Evolutionary conservation across 2,888 invertebrate genomes (phyloP).

Genomic region (Ditula angustiorana): DNA sequence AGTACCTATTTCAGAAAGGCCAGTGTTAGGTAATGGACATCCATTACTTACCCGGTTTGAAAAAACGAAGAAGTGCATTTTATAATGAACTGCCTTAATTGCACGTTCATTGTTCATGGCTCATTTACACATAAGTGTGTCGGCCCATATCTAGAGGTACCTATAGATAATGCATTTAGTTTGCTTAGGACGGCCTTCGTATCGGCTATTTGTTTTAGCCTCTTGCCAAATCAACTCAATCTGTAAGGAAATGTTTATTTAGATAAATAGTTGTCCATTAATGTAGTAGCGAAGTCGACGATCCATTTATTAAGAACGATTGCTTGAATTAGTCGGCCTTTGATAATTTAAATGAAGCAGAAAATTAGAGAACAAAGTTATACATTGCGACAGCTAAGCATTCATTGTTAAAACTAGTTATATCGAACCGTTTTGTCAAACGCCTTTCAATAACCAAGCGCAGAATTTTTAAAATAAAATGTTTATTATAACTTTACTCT

Average conservation of each 20-base stretch:
- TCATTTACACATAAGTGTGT: neutral
- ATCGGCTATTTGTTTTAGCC: conserved; percentile 28
- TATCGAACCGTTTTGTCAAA: no score
- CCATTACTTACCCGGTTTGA: no score
- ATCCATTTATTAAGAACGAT: neutral
- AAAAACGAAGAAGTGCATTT: no score
- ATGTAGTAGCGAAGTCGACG: conserved; percentile 13
- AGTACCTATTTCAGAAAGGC: no score
- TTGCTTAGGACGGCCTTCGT: conserved; percentile 25
- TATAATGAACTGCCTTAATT: no score
- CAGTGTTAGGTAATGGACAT: no score
- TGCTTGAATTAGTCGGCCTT: neutral
- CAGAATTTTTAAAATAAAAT: no score
- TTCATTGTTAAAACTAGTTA: no score
- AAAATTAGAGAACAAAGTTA: no score
- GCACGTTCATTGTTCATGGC: neutral
- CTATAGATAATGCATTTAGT: conserved; percentile 5
- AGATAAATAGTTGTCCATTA: conserved; percentile 19
- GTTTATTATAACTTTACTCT: no score
- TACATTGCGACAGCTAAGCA: no score
- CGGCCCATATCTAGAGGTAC: neutral
- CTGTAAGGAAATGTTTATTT: conserved; percentile 15
- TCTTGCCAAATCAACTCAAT: conserved; percentile 31
- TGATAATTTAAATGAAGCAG: neutral
- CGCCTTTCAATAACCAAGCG: no score